These are phyloP conservation scores for Conistra vaccinii DNA, from an alignment of 2,888 invertebrate genomes.

Conservation along the genomic window DNA sequence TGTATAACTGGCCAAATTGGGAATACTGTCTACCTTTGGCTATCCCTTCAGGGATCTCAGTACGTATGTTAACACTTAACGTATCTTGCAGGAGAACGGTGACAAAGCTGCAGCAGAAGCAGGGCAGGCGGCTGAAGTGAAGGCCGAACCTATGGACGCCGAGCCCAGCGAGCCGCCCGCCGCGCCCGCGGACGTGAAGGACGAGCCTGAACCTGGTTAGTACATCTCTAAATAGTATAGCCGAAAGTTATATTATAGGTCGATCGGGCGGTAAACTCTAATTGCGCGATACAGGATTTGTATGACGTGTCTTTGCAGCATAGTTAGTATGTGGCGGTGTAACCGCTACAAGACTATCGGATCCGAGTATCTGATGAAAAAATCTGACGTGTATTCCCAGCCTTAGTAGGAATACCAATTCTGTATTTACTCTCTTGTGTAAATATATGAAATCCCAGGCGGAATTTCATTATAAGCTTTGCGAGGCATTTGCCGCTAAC, in stretches of 20 bases:
- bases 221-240: not conserved
- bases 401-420: conserved; percentile 70
- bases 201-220: conserved; percentile 37
- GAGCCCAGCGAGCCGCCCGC: conserved; percentile 22
- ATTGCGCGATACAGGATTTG: no score
- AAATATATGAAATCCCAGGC: conserved; percentile 72
- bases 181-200: not conserved
- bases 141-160: conserved; percentile 49
- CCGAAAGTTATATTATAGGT: no score
- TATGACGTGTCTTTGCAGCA: no score
- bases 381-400: no score
- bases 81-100: conserved; percentile 38
- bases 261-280: no score
- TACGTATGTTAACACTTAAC: not conserved
- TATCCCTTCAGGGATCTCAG: not conserved
- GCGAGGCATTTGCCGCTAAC: not conserved
- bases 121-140: conserved; percentile 16
- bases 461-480: conserved; percentile 24
- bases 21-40: not conserved
- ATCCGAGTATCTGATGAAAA: no score
- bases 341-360: no score
- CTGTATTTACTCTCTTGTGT: conserved; percentile 79
- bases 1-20: not conserved
- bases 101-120: conserved; percentile 26
- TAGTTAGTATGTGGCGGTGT: no score